Conservation (phyloP, 2,888 invertebrate genomes). For the Sinopyrophorus schimmeli region DNA sequence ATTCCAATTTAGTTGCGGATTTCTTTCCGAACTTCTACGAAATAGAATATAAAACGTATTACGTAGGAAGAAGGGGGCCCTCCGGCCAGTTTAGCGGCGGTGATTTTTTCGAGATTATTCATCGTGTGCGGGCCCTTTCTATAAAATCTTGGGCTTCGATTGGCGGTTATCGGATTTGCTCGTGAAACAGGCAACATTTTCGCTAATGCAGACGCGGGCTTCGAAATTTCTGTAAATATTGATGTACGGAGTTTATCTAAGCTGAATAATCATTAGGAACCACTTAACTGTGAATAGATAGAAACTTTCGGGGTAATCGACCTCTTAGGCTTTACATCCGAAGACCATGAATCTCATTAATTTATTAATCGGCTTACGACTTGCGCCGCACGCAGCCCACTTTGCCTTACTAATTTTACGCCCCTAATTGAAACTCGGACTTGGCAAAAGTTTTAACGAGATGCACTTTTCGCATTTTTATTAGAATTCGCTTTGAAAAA, state of each 20-base stretch:
- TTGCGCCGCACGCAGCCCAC: too few species aligned
- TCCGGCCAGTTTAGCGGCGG: conserved; percentile 21
- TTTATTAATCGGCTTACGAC: too few species aligned
- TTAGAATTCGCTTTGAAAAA: too few species aligned
- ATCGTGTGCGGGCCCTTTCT: conserved; percentile 14
- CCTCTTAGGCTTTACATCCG: too few species aligned
- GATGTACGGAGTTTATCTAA: conserved; percentile 2
- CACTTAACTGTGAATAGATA: too few species aligned
- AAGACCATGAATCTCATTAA: too few species aligned
- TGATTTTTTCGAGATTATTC: conserved; percentile 26
- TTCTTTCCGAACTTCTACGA: conserved; percentile 29
- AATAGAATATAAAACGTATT: conserved; percentile 31
- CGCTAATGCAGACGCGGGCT: conserved; percentile 4
- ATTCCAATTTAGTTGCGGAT: conserved; percentile 41
- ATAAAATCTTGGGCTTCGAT: conserved; percentile 18
- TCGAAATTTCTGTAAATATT: conserved; percentile 9
- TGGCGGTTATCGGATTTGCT: conserved; percentile 12
- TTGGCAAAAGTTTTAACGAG: too few species aligned
- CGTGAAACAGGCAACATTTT: conserved; percentile 1
- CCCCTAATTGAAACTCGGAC: too few species aligned
- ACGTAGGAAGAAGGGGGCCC: conserved; percentile 26
- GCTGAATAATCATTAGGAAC: conserved; percentile 7
- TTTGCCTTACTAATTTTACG: too few species aligned
- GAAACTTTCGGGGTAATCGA: conserved; percentile 8
- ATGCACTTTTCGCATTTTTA: too few species aligned